Base-by-base conservation (phyloP, 2,888 invertebrate species). In the Diadromus collaris region DNA sequence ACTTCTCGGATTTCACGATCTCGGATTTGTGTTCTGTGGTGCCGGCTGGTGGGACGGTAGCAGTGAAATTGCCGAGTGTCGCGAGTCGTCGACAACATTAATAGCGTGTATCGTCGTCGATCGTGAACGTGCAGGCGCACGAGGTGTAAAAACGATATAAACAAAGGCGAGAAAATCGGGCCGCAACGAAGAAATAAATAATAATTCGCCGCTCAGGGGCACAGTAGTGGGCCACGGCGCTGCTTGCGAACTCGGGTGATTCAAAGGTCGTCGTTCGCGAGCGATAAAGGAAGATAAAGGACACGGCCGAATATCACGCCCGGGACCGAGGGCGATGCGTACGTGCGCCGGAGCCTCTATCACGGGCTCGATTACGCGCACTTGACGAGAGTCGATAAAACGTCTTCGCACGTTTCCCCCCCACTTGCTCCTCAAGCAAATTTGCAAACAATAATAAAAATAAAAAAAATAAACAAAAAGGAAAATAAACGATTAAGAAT, bases 221-320 rank as follows among this genome's bases (percentile, higher is more conserved):
- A 10, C 10, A 10, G 24, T 7, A n/a, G 24, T 7, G 21, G 34
- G 19, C 19, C 19, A 5, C 24, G 2, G 27, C 9, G 38, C 21
- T 21, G 68, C 41, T 46, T 38, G 24, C 24, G 58, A 69, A 48
- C 68, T 44, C 63, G 58, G 63, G 21, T 27, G 71, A 69, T 60
- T 78, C 78, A 63, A 78, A 78, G 78, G 70, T 78, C 78, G 54
- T 48, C 78, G 58, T 38, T 77, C 58, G 54, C 48, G 56, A 56
- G 51, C 51, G 74, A 75, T 78, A 67, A 70, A 71, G 41, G 48
- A 68, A 76, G 44, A 61, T 68, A 67, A 67, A 68, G 44, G 60
- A 41, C 58, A 29, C 48, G 41, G 21, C 4, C 29, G 29, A 32
- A 61, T 19, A 27, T 34, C 44, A 21, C 44, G 44, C 19, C 44